These are phyloP conservation scores for Taurulus bubalis DNA, from an alignment of 2,113 vertebrate species.

Conservation along the genomic window DNA sequence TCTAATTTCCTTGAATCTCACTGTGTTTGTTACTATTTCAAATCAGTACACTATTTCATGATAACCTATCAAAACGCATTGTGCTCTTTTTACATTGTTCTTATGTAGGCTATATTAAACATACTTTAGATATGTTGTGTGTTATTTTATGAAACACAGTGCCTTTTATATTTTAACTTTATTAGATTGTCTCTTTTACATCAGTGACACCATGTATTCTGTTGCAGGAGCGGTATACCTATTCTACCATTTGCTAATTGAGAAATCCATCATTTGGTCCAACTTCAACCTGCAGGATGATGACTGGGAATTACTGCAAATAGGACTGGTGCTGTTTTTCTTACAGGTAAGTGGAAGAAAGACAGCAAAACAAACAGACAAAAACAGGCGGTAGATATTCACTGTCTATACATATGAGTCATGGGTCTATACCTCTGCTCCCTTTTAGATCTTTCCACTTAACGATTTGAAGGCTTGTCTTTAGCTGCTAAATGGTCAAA, in stretches of 20 bases:
- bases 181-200: not conserved
- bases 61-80: not conserved
- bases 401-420: not conserved
- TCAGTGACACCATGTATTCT: not conserved
- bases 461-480: not conserved
- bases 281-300: constrained; percentile 37
- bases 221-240: constrained; percentile 72
- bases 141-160: not conserved
- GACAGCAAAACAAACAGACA: not conserved
- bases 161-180: not conserved
- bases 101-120: not conserved
- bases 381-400: too few species aligned
- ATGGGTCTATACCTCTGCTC: not conserved
- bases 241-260: constrained; percentile 65
- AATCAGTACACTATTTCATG: not conserved
- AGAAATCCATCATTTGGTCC: constrained; percentile 53
- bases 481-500: not conserved
- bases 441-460: not conserved
- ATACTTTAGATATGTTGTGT: not conserved
- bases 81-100: not conserved
- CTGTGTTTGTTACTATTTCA: not conserved
- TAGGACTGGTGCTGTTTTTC: constrained; percentile 77
- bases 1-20: not conserved
- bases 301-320: constrained; percentile 51
- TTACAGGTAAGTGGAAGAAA: constrained; percentile 71